These are phyloP conservation scores for Pyrrhura leucotis DNA, from an alignment of 2,797 vertebrate species.

Conservation along the genomic window DNA sequence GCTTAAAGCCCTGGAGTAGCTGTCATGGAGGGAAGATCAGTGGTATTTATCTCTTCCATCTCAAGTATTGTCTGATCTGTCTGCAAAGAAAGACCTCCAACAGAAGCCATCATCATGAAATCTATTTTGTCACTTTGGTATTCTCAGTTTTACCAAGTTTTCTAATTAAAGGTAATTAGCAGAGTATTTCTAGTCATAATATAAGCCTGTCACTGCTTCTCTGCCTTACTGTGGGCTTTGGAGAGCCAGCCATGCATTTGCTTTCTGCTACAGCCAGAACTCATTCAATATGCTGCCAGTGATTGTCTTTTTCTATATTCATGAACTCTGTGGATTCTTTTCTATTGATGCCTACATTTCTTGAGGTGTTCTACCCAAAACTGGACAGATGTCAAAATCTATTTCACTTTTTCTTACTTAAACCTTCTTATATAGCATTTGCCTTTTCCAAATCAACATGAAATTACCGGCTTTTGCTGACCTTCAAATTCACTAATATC, in stretches of 20 bases:
- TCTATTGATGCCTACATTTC: background rate
- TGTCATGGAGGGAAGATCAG: background rate
- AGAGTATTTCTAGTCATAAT: background rate
- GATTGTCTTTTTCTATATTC: background rate
- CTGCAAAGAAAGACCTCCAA: background rate
- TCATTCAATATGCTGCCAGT: background rate
- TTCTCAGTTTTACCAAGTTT: background rate
- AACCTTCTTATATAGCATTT: background rate
- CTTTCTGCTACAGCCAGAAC: background rate
- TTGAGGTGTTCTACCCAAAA: background rate
- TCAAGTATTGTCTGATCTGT: background rate
- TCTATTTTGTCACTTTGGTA: background rate
- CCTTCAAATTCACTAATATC: background rate
- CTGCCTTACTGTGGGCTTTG: background rate
- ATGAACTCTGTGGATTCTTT: background rate
- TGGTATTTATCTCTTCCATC: background rate
- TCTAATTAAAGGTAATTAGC: background rate
- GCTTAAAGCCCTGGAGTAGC: background rate
- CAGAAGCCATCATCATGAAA: background rate
- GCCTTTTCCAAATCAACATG: background rate
- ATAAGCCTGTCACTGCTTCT: background rate
- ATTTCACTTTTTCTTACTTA: background rate
- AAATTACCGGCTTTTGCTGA: background rate
- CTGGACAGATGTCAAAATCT: background rate
- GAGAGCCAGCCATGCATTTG: background rate